phyloP scores from a whole-genome alignment of 2,113 vertebrate species.

The Bos indicus region DNA sequence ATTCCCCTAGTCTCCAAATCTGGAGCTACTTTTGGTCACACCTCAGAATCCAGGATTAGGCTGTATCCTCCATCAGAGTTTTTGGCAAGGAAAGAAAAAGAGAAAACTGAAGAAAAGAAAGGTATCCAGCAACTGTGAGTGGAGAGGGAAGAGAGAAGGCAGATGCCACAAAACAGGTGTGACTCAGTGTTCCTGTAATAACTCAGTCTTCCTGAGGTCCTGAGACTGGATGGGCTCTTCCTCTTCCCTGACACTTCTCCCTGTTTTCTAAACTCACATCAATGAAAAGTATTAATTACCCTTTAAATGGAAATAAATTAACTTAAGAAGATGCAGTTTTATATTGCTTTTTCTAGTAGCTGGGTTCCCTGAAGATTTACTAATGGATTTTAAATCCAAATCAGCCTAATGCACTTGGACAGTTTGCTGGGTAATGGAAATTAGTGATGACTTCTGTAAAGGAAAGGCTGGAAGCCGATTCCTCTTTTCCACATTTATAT shows the following conservation, averaged over 20 bases:
- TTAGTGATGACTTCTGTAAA: not conserved
- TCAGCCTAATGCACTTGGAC: slow-evolving; percentile 43
- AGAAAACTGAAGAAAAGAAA: not conserved
- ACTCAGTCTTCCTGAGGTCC: not conserved
- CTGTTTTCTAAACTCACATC: slow-evolving; percentile 35
- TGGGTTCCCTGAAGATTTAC: slow-evolving; percentile 26
- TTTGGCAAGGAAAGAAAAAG: not conserved
- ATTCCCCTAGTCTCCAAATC: not conserved
- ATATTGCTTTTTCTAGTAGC: slow-evolving; percentile 39
- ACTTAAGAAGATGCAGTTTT: slow-evolving; percentile 50
- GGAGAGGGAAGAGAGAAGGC: not conserved
- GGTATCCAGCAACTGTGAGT: not conserved
- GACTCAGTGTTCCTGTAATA: fast-evolving
- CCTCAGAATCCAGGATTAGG: not conserved
- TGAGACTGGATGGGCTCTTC: not conserved
- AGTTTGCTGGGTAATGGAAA: slow-evolving; percentile 14
- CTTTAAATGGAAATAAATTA: slow-evolving; percentile 61
- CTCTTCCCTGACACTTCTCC: not conserved
- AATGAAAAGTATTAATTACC: slow-evolving; percentile 41
- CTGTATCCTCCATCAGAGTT: not conserved
- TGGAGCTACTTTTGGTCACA: not conserved
- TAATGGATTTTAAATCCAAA: slow-evolving; percentile 62
- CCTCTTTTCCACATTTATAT: not conserved
- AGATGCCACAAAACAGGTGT: not conserved
- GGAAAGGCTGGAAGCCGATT: not conserved